Conservation (phyloP, 2,888 invertebrate genomes). For the Opisthograptis luteolata region DNA sequence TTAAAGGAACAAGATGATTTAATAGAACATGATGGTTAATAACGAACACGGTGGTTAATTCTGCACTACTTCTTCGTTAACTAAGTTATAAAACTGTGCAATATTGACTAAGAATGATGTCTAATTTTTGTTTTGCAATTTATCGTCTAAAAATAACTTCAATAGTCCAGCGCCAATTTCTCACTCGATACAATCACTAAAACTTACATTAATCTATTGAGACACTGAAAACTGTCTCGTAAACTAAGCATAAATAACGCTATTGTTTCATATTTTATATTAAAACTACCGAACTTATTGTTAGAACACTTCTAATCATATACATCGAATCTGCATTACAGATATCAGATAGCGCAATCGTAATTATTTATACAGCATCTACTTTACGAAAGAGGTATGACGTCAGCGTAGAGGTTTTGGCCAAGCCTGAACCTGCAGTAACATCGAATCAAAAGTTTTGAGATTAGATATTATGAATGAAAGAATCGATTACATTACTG, state of each 20-base stretch:
- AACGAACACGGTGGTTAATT: too few species aligned
- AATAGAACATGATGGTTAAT: too few species aligned
- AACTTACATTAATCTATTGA: slow-evolving; percentile 72
- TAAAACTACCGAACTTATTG: slow-evolving; percentile 76
- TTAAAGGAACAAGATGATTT: too few species aligned
- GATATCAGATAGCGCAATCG: slow-evolving; percentile 70
- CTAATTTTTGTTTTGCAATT: slow-evolving; percentile 11
- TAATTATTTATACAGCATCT: slow-evolving; percentile 70
- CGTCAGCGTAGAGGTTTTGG: neutral
- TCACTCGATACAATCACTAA: slow-evolving; percentile 69
- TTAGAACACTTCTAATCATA: slow-evolving; percentile 67
- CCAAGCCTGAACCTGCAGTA: neutral
- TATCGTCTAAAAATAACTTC: slow-evolving; percentile 17
- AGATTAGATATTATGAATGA: neutral
- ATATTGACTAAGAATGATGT: neutral
- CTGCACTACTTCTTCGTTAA: too few species aligned
- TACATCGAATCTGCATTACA: slow-evolving; percentile 66
- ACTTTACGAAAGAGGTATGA: slow-evolving; percentile 46
- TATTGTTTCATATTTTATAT: slow-evolving; percentile 77
- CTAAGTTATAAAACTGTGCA: too few species aligned
- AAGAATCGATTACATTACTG: neutral
- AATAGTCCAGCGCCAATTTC: slow-evolving; percentile 75
- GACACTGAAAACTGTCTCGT: slow-evolving; percentile 73
- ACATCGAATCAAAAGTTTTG: neutral
- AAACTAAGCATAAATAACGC: slow-evolving; percentile 83